Conservation (phyloP, 1,140 invertebrate species). For the Anoplophora glabripennis region DNA sequence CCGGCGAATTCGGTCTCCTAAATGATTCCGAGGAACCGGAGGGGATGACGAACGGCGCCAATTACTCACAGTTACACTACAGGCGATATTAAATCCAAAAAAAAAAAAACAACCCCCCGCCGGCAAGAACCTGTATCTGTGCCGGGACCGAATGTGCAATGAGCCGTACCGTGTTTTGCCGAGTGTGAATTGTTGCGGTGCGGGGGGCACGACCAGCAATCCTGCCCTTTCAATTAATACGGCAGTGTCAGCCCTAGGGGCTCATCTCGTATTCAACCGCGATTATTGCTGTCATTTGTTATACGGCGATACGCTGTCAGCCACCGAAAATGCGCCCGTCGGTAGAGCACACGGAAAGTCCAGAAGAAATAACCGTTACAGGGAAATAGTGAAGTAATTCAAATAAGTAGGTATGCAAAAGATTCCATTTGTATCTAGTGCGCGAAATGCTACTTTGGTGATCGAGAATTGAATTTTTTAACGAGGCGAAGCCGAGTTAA, state of each 20-base stretch:
- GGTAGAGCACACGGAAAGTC: no score
- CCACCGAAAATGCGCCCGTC: no score
- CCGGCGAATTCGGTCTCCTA: not conserved
- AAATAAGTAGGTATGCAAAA: no score
- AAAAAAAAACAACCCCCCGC: no score
- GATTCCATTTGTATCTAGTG: no score
- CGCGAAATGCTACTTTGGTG: no score
- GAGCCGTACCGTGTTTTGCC: slow-evolving; percentile 11
- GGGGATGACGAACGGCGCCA: not conserved
- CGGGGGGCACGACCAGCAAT: slow-evolving; percentile 8
- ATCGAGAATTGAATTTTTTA: no score
- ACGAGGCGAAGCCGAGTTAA: no score
- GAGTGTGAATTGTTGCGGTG: slow-evolving; percentile 13
- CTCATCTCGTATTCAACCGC: slow-evolving; percentile 6
- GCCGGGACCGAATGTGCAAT: slow-evolving; percentile 12
- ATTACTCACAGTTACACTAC: not conserved
- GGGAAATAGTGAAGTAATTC: no score
- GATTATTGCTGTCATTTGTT: not conserved
- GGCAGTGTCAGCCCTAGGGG: not conserved
- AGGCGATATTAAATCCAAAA: no score
- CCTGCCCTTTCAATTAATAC: slow-evolving; percentile 15
- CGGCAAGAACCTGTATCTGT: slow-evolving; percentile 9
- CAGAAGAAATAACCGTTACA: no score
- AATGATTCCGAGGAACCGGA: not conserved
- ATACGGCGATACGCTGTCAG: not conserved